Conservation (phyloP, 2,113 vertebrate genomes). For the Microcebus jonahi region DNA sequence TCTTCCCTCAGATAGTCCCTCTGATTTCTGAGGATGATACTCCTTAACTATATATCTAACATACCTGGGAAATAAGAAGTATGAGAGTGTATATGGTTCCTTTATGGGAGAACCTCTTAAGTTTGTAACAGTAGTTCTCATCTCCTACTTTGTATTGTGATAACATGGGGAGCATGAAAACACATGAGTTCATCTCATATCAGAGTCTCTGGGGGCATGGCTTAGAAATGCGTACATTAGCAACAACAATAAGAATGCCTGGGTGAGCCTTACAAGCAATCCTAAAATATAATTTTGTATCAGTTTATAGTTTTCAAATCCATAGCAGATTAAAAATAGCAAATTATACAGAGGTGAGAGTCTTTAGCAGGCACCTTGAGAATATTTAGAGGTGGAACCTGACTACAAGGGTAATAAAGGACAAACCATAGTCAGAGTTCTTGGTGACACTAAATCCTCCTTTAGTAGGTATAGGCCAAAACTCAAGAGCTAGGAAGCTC, state of each 20-base stretch:
- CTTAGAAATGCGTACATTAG: background rate
- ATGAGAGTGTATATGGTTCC: background rate
- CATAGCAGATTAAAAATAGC: background rate
- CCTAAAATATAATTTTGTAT: background rate
- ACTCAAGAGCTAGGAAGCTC: background rate
- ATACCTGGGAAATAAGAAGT: background rate
- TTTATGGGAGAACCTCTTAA: background rate
- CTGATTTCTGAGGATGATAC: background rate
- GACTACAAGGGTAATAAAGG: background rate
- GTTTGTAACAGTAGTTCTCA: background rate
- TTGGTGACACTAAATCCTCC: background rate
- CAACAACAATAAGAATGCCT: background rate
- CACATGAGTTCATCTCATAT: background rate
- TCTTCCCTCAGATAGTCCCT: background rate
- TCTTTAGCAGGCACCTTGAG: background rate
- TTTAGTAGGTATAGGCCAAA: background rate
- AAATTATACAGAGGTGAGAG: background rate
- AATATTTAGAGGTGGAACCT: background rate
- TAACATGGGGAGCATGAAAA: background rate
- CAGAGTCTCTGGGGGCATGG: background rate
- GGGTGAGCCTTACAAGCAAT: background rate
- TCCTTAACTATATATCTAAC: background rate
- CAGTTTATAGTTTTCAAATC: background rate
- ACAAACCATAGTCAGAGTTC: background rate
- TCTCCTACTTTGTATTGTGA: background rate